Evolutionary conservation across 2,113 vertebrate species (phyloP).

Genomic region (Jaculus jaculus): DNA sequence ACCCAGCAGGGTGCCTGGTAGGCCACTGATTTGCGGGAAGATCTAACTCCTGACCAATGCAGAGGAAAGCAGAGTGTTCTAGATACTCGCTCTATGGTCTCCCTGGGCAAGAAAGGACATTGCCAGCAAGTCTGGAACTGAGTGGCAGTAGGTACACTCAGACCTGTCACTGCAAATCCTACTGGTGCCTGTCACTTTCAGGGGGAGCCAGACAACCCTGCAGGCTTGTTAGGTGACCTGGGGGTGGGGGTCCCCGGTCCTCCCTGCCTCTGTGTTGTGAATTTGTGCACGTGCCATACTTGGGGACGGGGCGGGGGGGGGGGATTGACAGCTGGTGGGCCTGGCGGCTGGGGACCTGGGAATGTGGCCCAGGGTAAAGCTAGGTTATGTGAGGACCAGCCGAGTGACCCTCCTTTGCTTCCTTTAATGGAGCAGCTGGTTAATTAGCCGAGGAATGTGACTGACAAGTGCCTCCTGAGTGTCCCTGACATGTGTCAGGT

Average conservation of each 20-base stretch:
- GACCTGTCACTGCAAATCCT: not conserved
- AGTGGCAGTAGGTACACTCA: not conserved
- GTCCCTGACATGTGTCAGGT: not conserved
- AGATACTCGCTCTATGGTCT: not conserved
- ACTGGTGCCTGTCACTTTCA: not conserved
- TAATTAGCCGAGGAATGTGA: conserved; percentile 1
- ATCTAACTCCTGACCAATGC: not conserved
- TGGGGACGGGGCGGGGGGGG: too few relatives aligned
- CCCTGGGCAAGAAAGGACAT: not conserved
- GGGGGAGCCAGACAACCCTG: not conserved
- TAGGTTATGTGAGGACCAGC: not conserved
- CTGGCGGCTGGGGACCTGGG: not conserved
- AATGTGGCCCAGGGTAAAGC: not conserved
- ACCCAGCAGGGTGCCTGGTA: not conserved
- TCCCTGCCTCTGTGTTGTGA: not conserved
- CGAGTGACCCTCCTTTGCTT: not conserved
- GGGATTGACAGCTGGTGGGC: not conserved
- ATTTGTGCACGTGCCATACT: not conserved
- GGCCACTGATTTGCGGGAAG: not conserved
- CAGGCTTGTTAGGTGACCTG: not conserved
- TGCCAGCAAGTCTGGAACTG: not conserved
- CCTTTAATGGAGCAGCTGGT: conserved; percentile 47
- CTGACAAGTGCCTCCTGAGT: not conserved
- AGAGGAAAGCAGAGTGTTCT: not conserved
- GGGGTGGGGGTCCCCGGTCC: not conserved